Evolutionary conservation across 2,888 invertebrate species (phyloP), one percentile per base, ranked within the genome.

Genomic region (Cantharis flavilabris): DNA sequence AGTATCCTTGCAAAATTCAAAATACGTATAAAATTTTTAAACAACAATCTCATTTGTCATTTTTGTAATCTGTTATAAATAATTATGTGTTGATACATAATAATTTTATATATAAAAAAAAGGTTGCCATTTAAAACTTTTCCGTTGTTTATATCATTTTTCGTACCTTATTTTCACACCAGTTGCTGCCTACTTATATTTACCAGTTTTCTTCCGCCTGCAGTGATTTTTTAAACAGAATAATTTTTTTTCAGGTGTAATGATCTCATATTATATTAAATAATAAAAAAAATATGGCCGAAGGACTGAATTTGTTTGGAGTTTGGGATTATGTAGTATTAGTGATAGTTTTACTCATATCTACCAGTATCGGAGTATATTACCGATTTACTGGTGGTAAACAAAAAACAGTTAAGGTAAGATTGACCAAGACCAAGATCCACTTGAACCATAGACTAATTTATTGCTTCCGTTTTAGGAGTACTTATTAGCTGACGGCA

Each of bases 181-280:
- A 0, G 91, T 96, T 70, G 94, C 93, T 3, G 93, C 94, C 20
- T 93, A 93, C 85, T 87, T 95, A 63, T 97, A 94, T 87, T 89
- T 97, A 76, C 97, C 97, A 62, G 96, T 97, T 62, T 97, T 97
- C 87, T 96, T 94, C 86, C 93, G 93, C 80, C 89, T 96, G 9
- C 94, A 95, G 87, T n/a, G n/a, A n/a, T n/a, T n/a, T n/a, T n/a
- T 26, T 26, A 26, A 26, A 26, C 7, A 1, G 9, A 26, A 26
- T 23, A 0, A 23, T 26, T 26, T 26, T 26, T 14, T 76, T 79
- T 16, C 75, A 79, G 79, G 62, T 75, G 71, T 49, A 75, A 79
- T 79, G 76, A 78, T 78, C 74, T 74, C 77, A 69, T 74, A 74
- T 49, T 33, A 62, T 18, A 65, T 30, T 73, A 33, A 14, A 70